Evolutionary conservation across 2,113 vertebrate genomes (phyloP), one percentile per base, ranked within the genome.

Genomic region (Toxotes chatareus): DNA sequence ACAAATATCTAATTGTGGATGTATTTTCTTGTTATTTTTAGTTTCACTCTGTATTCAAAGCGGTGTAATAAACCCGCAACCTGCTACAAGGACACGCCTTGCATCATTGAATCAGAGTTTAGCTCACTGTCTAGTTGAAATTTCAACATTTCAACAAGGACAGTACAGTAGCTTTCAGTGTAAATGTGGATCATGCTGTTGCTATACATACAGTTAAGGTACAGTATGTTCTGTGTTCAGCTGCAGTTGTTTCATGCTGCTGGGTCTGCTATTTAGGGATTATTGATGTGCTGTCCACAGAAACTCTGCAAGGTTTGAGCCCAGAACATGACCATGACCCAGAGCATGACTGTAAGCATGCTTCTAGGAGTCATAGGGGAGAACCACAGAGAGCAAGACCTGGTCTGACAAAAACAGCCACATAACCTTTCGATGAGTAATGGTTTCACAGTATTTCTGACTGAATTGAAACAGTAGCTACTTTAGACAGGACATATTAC

Each of bases 341-440:
- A 7, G 42, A 72, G 61, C 40, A 9, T 66, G 83, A 46, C 66
- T 70, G 31, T 34, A 31, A 69, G 73, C 73, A 4, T 63, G 70
- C 17, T 40, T 27, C 27, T 27, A 27, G 1, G 31, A 66, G 71
- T 69, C 76, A 56, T 47, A 13, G n/a, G 19, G 42, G 42, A 38
- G 47, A 49, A 27, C 12, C 27, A 14, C 53, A 36, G 44, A 42
- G 55, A 75, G 61, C 66, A 12, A 66, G 46, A 76, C 14, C 13
- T 16, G 10, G 59, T 57, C 38, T 17, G 55, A 56, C 10, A 40
- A 40, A 63, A 21, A 27, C 23, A 55, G 34, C 64, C 32, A 47
- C 51, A 38, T 61, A 66, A 60, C 73, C 63, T 68, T 74, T 61
- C 49, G 3, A 62, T 86, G 23, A 60, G 19, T 38, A 7, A 55